These are phyloP conservation scores for Fratercula arctica DNA, from an alignment of 2,797 vertebrate species.

Conservation along the genomic window DNA sequence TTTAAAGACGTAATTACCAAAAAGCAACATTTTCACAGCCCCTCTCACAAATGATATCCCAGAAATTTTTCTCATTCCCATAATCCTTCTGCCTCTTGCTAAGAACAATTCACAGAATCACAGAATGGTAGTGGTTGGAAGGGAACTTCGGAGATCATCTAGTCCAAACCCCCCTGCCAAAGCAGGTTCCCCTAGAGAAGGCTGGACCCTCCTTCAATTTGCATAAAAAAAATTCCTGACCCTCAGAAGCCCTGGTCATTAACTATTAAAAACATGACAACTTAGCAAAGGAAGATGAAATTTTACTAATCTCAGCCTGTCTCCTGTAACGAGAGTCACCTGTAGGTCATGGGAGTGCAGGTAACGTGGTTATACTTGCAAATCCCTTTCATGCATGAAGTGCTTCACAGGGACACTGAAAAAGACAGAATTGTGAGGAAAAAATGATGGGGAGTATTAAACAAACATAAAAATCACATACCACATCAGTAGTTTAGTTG, in stretches of 20 bases:
- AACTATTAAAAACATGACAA: background rate
- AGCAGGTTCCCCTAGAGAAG: no score
- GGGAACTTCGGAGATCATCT: no score
- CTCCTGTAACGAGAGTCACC: background rate
- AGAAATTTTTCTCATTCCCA: background rate
- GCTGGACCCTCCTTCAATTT: background rate
- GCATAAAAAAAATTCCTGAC: background rate
- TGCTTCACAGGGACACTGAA: background rate
- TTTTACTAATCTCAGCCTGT: background rate
- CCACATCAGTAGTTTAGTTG: background rate
- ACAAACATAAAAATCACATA: background rate
- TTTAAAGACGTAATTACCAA: background rate
- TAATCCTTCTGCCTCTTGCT: background rate
- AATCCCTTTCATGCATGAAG: background rate
- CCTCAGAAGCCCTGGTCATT: background rate
- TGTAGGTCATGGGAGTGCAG: background rate
- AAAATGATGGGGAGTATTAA: background rate
- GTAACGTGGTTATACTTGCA: background rate
- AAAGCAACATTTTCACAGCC: background rate
- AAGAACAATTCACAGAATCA: background rate
- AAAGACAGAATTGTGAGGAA: background rate
- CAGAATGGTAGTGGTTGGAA: no score
- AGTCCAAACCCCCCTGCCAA: no score
- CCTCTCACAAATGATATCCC: rapidly evolving
- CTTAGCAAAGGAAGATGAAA: background rate